Percentiles rank a stretch among this genome's conserved stretches.
Conservation (phyloP, 1,140 invertebrate species). For the Pogonus chalceus region DNA sequence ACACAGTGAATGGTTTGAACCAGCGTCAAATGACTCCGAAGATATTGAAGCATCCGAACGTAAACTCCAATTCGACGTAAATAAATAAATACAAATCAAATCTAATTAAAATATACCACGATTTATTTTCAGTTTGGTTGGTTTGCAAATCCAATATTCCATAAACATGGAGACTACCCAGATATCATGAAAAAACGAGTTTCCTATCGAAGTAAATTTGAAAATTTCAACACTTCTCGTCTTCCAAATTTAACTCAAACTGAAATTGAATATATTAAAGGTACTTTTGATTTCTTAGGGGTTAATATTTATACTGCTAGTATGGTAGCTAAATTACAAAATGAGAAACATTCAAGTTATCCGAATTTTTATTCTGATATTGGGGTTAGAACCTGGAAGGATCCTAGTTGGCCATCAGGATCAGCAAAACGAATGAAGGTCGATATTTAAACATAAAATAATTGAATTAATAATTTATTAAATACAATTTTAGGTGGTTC, state of each 20-base stretch:
- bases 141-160: conserved; percentile 53
- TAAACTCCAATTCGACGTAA: conserved; percentile 32
- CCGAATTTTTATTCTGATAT: conserved; percentile 43
- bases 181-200: conserved; percentile 45
- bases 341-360: conserved; percentile 14
- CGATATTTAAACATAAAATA: too few species aligned
- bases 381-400: conserved; percentile 34
- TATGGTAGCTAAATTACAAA: neutral
- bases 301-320: conserved; percentile 46
- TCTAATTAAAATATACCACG: conserved; percentile 9
- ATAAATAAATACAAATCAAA: conserved; percentile 2
- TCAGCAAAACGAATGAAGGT: conserved; percentile 44
- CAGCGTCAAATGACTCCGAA: conserved; percentile 37
- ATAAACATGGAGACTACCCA: conserved; percentile 50
- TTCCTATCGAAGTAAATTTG: conserved; percentile 41
- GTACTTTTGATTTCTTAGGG: conserved; percentile 50
- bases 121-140: conserved; percentile 41
- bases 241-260: conserved; percentile 49
- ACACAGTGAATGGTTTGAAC: conserved; percentile 50
- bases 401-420: conserved; percentile 38
- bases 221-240: conserved; percentile 45
- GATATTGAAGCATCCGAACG: conserved; percentile 43
- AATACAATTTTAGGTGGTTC: conserved; percentile 34
- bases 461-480: too few species aligned
- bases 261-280: conserved; percentile 45